Base-by-base conservation (phyloP, 37 sponge, comb jelly and placozoan genomes). In the Diacarnus erythraeanus region DNA sequence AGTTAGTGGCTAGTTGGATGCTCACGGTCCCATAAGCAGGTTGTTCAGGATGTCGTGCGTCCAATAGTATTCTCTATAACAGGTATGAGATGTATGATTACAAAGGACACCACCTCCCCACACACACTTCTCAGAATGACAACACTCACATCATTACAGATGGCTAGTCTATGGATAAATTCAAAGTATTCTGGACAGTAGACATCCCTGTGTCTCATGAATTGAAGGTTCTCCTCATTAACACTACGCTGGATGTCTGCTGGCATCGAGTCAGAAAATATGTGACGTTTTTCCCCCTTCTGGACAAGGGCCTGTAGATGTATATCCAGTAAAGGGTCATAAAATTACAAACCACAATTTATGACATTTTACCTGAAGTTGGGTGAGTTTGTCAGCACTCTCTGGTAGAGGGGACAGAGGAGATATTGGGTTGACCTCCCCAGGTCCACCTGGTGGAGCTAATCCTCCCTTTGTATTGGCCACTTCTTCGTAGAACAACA, bases 401-500 rank as follows among this genome's bases (percentile, higher is more conserved):
- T 36, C 43, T 10, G 34, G 18, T 33, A 37, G 21, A 0, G 76
- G 81, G 1, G 71, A 68, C 34, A 66, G 26, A 44, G 92, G 92
- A 27, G 80, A 64, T 31, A 79, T 69, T 25, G 78, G 74, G 34
- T 70, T 59, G 5, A 47, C 77, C n/a, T n/a, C n/a, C 27, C 72
- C 57, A 63, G 43, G 29, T 31, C 60, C 44, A 35, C 37, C 10
- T 17, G 23, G 61, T 60, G 61, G 26, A 25, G 22, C 61, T 5
- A 25, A 60, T 12, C 39, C 34, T 20, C 20, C 40, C 59, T 31
- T 43, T 9, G 77, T 5, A 1, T 2, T 30, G 42, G 86, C 80
- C 40, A 81, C 78, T 18, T 87, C 86, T 64, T 91, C 89, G 64
- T 97, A 97, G 79, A 97, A 94, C 61, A 97, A 77, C 86, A 97